Evolutionary conservation across 2,888 invertebrate species (phyloP).

Genomic region (Lucinisca nassula): DNA sequence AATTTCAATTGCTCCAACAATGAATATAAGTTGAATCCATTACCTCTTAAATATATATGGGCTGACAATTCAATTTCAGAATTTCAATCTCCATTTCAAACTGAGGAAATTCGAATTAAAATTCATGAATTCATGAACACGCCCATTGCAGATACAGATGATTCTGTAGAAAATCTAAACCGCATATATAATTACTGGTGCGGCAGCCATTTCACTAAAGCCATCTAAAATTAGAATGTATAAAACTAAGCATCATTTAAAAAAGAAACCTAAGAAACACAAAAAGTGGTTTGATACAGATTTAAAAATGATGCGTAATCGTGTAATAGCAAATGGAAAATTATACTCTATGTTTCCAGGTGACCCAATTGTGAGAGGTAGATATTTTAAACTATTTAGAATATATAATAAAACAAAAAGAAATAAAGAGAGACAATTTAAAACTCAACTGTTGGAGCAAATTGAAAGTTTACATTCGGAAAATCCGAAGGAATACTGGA

Average conservation of each 20-base stretch:
- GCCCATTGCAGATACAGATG: not conserved
- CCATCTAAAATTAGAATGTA: too few species aligned
- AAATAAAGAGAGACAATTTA: too few species aligned
- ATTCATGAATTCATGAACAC: not conserved
- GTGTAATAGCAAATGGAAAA: not conserved
- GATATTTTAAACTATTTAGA: too few species aligned
- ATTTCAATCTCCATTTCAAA: not conserved
- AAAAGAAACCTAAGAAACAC: not conserved
- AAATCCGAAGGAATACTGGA: too few species aligned
- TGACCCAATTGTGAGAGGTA: too few species aligned
- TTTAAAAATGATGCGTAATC: not conserved
- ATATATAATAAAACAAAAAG: too few species aligned
- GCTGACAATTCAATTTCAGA: not conserved
- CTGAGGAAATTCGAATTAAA: not conserved
- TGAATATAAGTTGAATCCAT: not conserved
- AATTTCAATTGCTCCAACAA: not conserved
- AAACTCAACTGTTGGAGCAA: too few species aligned
- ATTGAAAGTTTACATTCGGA: too few species aligned
- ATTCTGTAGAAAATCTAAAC: not conserved
- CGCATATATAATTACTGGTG: not conserved
- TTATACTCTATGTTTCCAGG: too few species aligned
- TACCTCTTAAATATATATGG: constrained; percentile 1
- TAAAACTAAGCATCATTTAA: not conserved
- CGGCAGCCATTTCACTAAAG: not conserved
- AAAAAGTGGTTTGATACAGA: not conserved